These are phyloP conservation scores for Chloroceryle inda DNA, from an alignment of 2,797 vertebrate genomes.

Conservation along the genomic window DNA sequence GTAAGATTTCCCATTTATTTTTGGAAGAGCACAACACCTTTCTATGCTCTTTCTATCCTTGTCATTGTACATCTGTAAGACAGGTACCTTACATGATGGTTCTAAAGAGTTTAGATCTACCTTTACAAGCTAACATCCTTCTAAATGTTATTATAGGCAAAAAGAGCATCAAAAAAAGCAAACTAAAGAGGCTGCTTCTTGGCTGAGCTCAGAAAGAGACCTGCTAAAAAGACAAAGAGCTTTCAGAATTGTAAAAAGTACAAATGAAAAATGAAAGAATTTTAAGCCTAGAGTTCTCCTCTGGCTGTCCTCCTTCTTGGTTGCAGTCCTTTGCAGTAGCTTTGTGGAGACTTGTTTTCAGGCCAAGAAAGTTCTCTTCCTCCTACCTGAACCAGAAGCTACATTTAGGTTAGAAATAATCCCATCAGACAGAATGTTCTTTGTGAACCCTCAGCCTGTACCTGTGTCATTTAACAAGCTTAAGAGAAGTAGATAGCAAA, in stretches of 20 bases:
- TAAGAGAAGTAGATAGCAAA: background rate
- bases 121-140: background rate
- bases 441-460: background rate
- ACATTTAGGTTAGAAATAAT: background rate
- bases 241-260: background rate
- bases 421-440: background rate
- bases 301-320: background rate
- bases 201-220: background rate
- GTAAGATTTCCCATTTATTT: background rate
- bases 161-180: background rate
- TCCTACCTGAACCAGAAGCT: background rate
- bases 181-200: background rate
- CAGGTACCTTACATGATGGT: background rate
- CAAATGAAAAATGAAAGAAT: slow-evolving; percentile 28
- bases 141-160: background rate
- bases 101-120: background rate
- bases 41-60: background rate
- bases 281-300: background rate
- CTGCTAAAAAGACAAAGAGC: background rate
- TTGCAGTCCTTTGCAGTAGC: background rate
- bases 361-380: background rate
- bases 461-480: background rate
- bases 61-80: background rate
- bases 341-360: background rate
- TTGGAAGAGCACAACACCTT: background rate